phyloP scores from a whole-genome alignment of 2,888 invertebrate genomes.

The Drosophila robusta region DNA sequence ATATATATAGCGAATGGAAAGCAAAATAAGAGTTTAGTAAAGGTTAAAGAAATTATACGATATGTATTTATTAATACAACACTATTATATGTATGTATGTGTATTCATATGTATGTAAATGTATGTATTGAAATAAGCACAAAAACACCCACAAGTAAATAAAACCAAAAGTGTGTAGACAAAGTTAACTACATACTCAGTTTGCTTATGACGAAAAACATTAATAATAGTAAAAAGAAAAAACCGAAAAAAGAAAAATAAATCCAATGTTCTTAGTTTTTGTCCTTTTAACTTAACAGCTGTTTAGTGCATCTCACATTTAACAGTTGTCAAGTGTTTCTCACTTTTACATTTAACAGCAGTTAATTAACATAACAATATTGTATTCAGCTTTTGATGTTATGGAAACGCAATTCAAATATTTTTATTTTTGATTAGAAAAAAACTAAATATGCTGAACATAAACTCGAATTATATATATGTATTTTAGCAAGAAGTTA shows the following conservation, averaged over 20 bases:
- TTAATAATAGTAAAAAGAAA: not conserved
- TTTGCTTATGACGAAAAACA: conserved; percentile 6
- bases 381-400: conserved; percentile 31
- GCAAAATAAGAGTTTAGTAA: conserved; percentile 24
- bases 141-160: conserved; percentile 16
- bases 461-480: conserved; percentile 2
- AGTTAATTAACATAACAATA: conserved; percentile 9
- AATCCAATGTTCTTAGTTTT: not conserved
- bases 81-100: conserved; percentile 30
- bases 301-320: conserved; percentile 4
- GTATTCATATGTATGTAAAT: conserved; percentile 45
- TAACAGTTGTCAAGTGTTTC: conserved; percentile 14
- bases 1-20: conserved; percentile 8
- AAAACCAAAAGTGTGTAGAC: conserved; percentile 19
- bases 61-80: conserved; percentile 13
- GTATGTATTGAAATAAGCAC: conserved; percentile 45
- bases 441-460: not conserved
- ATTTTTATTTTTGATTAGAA: too few relatives aligned
- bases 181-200: conserved; percentile 4
- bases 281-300: conserved; percentile 14
- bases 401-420: not conserved
- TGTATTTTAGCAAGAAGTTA: not conserved
- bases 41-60: conserved; percentile 26
- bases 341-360: not conserved
- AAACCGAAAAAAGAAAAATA: not conserved